These are phyloP conservation scores for Lampropteryx suffumata DNA, from an alignment of 2,888 invertebrate species.

Conservation along the genomic window DNA sequence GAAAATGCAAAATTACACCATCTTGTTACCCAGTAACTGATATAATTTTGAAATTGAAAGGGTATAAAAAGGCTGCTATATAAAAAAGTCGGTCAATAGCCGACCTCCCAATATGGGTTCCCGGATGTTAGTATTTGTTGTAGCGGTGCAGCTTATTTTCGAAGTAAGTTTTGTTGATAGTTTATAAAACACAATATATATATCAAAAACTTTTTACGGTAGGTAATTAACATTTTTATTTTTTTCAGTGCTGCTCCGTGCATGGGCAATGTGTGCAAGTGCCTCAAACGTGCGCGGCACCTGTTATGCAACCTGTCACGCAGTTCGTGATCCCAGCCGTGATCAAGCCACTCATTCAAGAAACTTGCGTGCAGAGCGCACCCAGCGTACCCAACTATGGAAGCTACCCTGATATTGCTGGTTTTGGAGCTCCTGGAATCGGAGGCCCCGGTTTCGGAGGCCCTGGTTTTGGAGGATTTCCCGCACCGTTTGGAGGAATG, in stretches of 20 bases:
- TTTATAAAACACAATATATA: too few species aligned
- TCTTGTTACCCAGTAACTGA: slow-evolving; percentile 50
- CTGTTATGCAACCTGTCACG: slow-evolving; percentile 33
- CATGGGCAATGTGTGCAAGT: slow-evolving; percentile 22
- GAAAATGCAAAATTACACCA: slow-evolving; percentile 46
- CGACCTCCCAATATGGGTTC: slow-evolving; percentile 53
- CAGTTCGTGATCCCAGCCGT: slow-evolving; percentile 57
- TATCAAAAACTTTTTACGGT: too few species aligned
- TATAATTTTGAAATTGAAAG: slow-evolving; percentile 57
- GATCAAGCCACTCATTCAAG: slow-evolving; percentile 49
- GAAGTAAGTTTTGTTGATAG: slow-evolving; percentile 42
- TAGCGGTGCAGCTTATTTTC: slow-evolving; percentile 36
- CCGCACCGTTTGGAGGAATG: slow-evolving; percentile 32
- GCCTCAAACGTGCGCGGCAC: slow-evolving; percentile 19
- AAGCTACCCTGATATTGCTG: slow-evolving; percentile 13
- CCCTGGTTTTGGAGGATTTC: slow-evolving; percentile 15
- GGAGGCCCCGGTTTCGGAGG: slow-evolving; percentile 19
- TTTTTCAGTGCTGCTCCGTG: slow-evolving; percentile 29
- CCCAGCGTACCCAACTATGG: slow-evolving; percentile 28
- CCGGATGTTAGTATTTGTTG: slow-evolving; percentile 38
- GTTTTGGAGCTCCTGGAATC: slow-evolving; percentile 7
- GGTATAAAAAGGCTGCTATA: slow-evolving; percentile 57
- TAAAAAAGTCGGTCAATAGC: slow-evolving; percentile 43
- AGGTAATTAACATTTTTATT: not conserved
- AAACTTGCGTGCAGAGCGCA: slow-evolving; percentile 31